Evolutionary conservation across 1,140 invertebrate genomes (phyloP).

Genomic region (Drosophila ohnishii): DNA sequence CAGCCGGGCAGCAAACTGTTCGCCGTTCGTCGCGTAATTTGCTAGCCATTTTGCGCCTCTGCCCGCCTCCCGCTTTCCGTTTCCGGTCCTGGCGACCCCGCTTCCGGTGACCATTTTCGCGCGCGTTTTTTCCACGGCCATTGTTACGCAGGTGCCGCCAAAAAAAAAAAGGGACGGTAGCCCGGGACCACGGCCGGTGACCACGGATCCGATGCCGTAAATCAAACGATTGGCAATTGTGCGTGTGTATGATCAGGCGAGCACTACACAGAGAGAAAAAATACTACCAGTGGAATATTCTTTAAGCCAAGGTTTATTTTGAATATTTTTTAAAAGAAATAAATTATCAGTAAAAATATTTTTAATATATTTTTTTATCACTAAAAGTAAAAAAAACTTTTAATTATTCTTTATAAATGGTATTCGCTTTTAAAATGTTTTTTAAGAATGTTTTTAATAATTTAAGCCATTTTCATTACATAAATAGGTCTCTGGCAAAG

Average conservation of each 20-base stretch:
- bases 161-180: conserved; percentile 6
- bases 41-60: conserved; percentile 57
- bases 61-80: conserved; percentile 32
- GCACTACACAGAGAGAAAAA: conserved; percentile 10
- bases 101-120: conserved; percentile 48
- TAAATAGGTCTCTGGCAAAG: too few species aligned
- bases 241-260: conserved; percentile 45
- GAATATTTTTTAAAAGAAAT: too few species aligned
- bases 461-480: too few species aligned
- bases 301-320: background rate
- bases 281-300: background rate
- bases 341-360: too few species aligned
- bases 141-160: conserved; percentile 22
- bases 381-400: too few species aligned
- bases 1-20: conserved; percentile 31
- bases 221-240: conserved; percentile 71
- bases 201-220: conserved; percentile 49
- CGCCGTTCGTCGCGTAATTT: conserved; percentile 43
- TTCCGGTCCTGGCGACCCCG: conserved; percentile 35
- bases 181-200: conserved; percentile 11
- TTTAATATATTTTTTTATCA: too few species aligned
- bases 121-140: conserved; percentile 42
- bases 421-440: too few species aligned
- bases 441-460: too few species aligned
- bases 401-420: too few species aligned